Evolutionary conservation across 2,888 invertebrate species (phyloP), one percentile per base, ranked within the genome.

Genomic region (Phania funesta): DNA sequence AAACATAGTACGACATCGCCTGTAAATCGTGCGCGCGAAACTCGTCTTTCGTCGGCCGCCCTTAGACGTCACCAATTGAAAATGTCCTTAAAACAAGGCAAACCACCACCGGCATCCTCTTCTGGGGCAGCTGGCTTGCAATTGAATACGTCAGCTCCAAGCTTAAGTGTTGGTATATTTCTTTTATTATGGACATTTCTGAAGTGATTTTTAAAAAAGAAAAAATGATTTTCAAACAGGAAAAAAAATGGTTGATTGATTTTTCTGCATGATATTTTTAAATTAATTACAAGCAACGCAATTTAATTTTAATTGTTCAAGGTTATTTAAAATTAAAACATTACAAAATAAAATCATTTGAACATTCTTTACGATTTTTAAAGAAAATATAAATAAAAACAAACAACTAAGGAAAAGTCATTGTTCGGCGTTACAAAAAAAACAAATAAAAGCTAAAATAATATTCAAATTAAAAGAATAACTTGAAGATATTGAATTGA

Each of bases 41-140:
- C 84, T 58, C 87, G 87, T 64, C 79, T 88, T 3, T 86, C 88
- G 13, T 85, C 86, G 29, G 86, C 85, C 2, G 87, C 87, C 32
- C 82, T 87, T 8, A 85, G 81, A 73, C 86, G 88, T 2, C 87
- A 87, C 13, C 85, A 85, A 56, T 70, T 88, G 73, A 89, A 86
- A 84, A 89, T 89, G 89, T 88, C 89, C 50, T 83, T 89, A n/a
- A 88, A 88, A 52, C 85, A 74, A 29, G 88, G 88, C n/a, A 88
- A 88, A 48, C 89, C 89, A 67, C 89, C 89, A 41, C 89, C 88
- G 18, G 86, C 89, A 9, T 84, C 86, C 1, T 87, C 87, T 3
- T 85, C 88, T 35, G 89, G 89, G 46, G 84, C 88, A 48, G 88
- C 86, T 3, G 84, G 87, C 50, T 81, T 85, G 75, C 78, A 73